Evolutionary conservation across 2,113 vertebrate genomes (phyloP).

Genomic region (Paraplagusia blochii): DNA sequence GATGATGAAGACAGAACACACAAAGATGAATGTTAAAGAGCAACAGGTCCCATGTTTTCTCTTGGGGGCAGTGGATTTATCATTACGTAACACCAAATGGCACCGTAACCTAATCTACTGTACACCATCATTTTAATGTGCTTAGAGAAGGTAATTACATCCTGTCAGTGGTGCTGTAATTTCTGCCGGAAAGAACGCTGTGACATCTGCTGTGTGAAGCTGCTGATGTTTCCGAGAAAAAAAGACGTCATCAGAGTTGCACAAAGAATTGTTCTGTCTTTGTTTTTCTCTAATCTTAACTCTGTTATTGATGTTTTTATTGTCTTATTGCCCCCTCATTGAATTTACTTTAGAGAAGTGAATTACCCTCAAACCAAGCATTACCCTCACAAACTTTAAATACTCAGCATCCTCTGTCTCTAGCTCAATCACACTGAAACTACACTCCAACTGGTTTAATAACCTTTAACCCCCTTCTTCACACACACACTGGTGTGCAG

Average conservation of each 20-base stretch:
- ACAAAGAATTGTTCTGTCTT: background rate
- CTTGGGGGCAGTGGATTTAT: slow-evolving; percentile 13
- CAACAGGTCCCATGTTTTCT: slow-evolving; percentile 17
- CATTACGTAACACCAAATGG: slow-evolving; percentile 47
- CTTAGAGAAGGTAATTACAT: slow-evolving; percentile 26
- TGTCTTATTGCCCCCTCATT: background rate
- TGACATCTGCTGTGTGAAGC: slow-evolving; percentile 2
- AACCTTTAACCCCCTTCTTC: slow-evolving; percentile 15
- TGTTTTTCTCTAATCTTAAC: background rate
- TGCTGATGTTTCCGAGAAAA: slow-evolving; percentile 10
- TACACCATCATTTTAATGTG: slow-evolving; percentile 22
- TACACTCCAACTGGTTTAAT: background rate
- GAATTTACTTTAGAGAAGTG: background rate
- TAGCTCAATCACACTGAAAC: slow-evolving; percentile 1
- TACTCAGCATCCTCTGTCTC: background rate
- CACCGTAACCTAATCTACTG: slow-evolving; percentile 37
- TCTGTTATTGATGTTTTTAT: background rate
- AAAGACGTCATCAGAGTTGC: background rate
- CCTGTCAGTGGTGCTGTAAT: slow-evolving; percentile 7
- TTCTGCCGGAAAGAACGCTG: background rate
- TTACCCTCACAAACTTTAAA: too few species aligned
- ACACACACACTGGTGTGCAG: slow-evolving; percentile 4
- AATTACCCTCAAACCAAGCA: too few species aligned
- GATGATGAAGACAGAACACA: slow-evolving; percentile 14
- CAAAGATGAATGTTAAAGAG: slow-evolving; percentile 40